phyloP scores from a whole-genome alignment of 2,113 vertebrate genomes.

The Benitochromis conjunctus region DNA sequence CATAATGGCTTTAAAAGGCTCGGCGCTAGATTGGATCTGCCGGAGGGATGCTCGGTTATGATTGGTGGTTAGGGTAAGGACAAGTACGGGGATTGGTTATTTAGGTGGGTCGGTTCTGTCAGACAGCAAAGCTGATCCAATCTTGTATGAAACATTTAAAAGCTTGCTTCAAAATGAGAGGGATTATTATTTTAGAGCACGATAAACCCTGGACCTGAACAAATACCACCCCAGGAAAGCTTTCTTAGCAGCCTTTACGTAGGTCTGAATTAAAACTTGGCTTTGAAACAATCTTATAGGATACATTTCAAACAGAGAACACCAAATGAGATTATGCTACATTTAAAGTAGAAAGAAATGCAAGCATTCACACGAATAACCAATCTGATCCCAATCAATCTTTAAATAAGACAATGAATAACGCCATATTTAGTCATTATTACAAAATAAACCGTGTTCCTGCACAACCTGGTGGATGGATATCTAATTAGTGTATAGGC shows the following conservation, averaged over 20 bases:
- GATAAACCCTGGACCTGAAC: not conserved
- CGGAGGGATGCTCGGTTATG: not conserved
- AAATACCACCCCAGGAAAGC: not conserved
- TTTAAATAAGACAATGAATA: not conserved
- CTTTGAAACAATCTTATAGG: not conserved
- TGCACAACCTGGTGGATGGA: not conserved
- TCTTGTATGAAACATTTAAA: not conserved
- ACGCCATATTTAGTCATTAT: not conserved
- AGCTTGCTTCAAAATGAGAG: not conserved
- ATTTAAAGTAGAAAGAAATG: not conserved
- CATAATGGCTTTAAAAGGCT: not conserved
- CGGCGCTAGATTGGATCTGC: not conserved
- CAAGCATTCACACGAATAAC: not conserved
- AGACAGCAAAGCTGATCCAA: not conserved
- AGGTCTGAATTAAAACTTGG: not conserved
- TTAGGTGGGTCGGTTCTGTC: not conserved
- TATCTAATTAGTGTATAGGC: not conserved
- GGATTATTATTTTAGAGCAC: not conserved
- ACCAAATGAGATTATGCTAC: not conserved
- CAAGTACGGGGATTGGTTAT: not conserved
- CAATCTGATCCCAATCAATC: not conserved
- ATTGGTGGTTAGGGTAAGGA: not conserved
- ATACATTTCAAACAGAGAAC: not conserved
- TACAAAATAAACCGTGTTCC: accelerated
- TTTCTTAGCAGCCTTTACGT: not conserved